Conservation (phyloP, 1,140 invertebrate genomes). For the Brachionus paranguensis region DNA sequence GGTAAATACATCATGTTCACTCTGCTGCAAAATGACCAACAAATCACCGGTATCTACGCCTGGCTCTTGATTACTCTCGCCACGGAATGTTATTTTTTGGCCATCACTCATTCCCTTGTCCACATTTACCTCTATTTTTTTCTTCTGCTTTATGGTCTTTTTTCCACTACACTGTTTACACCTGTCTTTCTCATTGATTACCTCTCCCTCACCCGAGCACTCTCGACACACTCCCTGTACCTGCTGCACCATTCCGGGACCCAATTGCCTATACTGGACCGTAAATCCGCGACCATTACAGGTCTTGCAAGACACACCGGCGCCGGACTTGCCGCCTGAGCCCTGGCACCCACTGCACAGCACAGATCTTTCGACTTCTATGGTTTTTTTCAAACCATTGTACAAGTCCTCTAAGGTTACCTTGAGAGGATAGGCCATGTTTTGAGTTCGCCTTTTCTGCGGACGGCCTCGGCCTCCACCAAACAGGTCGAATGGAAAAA, state of each 20-base stretch:
- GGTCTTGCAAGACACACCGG: conserved; percentile 70
- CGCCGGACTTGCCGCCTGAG: conserved; percentile 72
- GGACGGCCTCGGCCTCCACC: background rate
- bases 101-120: conserved; percentile 58
- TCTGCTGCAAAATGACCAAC: conserved; percentile 84
- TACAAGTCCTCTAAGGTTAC: conserved; percentile 90
- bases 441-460: conserved; percentile 11
- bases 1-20: conserved; percentile 70
- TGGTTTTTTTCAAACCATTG: conserved; percentile 79
- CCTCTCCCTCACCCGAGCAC: conserved; percentile 57
- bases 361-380: conserved; percentile 84
- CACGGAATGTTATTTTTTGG: conserved; percentile 24
- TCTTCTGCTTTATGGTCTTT: conserved; percentile 31
- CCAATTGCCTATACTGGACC: conserved; percentile 78
- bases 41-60: conserved; percentile 69
- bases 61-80: conserved; percentile 38
- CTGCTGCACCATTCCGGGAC: conserved; percentile 85
- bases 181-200: conserved; percentile 29
- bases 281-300: conserved; percentile 80
- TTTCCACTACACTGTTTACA: conserved; percentile 40
- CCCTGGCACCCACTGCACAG: conserved; percentile 90
- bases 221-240: conserved; percentile 75
- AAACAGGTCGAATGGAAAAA: conserved; percentile 39
- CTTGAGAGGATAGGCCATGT: conserved; percentile 47
- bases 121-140: conserved; percentile 27